A percentile compares a stretch with the other conserved stretches of the same genome.
Conservation (phyloP, 2,113 vertebrate genomes). For the Nyctibius bracteatus region DNA sequence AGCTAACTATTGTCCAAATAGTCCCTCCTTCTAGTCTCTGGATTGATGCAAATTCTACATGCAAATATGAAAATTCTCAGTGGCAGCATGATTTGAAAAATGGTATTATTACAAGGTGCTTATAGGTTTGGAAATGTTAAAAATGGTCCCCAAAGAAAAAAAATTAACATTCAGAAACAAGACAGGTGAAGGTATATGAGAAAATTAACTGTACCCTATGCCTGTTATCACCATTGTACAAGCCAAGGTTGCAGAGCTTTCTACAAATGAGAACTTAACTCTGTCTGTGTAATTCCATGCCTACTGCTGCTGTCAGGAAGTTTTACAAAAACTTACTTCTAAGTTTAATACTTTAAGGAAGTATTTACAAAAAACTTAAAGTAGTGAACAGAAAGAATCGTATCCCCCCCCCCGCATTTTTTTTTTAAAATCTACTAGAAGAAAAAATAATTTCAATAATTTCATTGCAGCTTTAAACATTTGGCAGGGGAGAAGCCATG, state of each 20-base stretch:
- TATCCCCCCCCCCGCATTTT: neutral
- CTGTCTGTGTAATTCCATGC: neutral
- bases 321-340: neutral
- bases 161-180: neutral
- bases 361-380: neutral
- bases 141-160: neutral
- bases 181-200: neutral
- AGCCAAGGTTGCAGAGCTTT: neutral
- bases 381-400: neutral
- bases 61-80: neutral
- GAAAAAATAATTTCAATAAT: neutral
- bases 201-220: neutral
- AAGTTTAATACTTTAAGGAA: neutral
- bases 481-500: neutral
- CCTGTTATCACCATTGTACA: neutral
- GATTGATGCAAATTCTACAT: neutral
- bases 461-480: neutral
- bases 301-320: neutral
- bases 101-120: neutral
- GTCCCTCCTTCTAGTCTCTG: neutral
- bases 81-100: constrained; percentile 3
- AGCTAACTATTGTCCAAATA: neutral
- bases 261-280: neutral
- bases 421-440: neutral
- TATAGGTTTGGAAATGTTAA: neutral